Evolutionary conservation across 2,113 vertebrate species (phyloP).

Genomic region (Colossoma macropomum): DNA sequence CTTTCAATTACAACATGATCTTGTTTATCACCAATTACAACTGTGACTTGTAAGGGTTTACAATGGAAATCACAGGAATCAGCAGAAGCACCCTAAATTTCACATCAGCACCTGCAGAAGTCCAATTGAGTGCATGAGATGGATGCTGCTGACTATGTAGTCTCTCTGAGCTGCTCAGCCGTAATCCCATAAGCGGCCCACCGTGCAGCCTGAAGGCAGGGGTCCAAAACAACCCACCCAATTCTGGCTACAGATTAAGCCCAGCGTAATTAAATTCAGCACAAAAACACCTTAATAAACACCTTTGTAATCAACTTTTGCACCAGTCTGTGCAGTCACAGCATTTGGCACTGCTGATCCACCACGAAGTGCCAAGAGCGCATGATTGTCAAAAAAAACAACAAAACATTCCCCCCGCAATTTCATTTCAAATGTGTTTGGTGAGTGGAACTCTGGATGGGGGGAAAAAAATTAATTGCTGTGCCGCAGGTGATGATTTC

Average conservation of each 20-base stretch:
- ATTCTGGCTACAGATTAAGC: background rate
- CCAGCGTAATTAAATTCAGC: constrained; percentile 32
- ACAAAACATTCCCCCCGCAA: background rate
- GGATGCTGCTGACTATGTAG: constrained; percentile 21
- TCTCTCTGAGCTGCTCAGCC: constrained; percentile 27
- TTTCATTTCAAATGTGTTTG: background rate
- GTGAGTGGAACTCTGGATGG: background rate
- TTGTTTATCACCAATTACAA: background rate
- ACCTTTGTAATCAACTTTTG: constrained; percentile 25
- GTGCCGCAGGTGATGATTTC: background rate
- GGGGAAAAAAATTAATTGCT: background rate
- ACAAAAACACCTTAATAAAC: constrained; percentile 36
- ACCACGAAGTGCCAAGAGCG: constrained; percentile 13
- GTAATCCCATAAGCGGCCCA: constrained; percentile 19
- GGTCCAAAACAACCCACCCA: constrained; percentile 27
- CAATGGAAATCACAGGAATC: background rate
- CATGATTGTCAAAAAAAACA: background rate
- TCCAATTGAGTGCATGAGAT: constrained; percentile 23
- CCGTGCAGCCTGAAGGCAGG: constrained; percentile 33
- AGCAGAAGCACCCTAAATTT: background rate
- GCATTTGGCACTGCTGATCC: constrained; percentile 13
- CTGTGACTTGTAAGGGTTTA: background rate
- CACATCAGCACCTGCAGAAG: constrained; percentile 20
- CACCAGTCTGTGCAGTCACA: constrained; percentile 16
- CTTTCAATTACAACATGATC: no score